Evolutionary conservation across 2,797 vertebrate genomes (phyloP), one percentile per base, ranked within the genome.

Genomic region (Microchirus variegatus): DNA sequence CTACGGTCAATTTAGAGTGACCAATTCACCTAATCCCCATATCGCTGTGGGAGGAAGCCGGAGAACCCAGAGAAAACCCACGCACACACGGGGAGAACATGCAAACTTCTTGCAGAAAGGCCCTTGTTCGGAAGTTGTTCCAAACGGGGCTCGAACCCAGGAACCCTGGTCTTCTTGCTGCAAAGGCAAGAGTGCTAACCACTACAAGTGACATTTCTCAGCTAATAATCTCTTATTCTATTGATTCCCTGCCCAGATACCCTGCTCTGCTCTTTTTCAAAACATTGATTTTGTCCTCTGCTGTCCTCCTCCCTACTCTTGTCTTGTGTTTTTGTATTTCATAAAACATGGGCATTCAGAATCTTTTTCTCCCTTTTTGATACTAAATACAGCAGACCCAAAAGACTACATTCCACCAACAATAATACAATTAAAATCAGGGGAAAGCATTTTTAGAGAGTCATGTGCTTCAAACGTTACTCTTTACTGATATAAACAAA

Each of bases 181-280:
- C n/a, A n/a, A n/a, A n/a, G n/a, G n/a, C n/a, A n/a, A n/a, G n/a
- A n/a, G n/a, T n/a, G n/a, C n/a, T n/a, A n/a, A n/a, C n/a, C n/a
- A n/a, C n/a, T n/a, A n/a, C n/a, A n/a, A n/a, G 87, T 85, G 88
- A 84, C 87, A 87, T 91, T 89, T 88, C 84, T 80, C 79, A 86
- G 82, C 86, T 88, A 90, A 90, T 90, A 90, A 88, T 85, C 88
- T 91, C 86, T 88, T 90, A 87, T 88, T 81, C 86, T 80, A 89
- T 91, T 81, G 87, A 90, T 90, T 83, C 75, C n/a, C 78, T 77
- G 75, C 75, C 77, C 61, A 83, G 79, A 82, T 88, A 80, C 73
- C 66, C 78, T 63, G 69, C 78, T 80, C 72, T 80, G 68, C 74
- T 80, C 79, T 77, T 70, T 84, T 86, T 80, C 79, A 73, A 77